These are phyloP conservation scores for Chesias legatella DNA, from an alignment of 2,888 invertebrate genomes.

Conservation along the genomic window DNA sequence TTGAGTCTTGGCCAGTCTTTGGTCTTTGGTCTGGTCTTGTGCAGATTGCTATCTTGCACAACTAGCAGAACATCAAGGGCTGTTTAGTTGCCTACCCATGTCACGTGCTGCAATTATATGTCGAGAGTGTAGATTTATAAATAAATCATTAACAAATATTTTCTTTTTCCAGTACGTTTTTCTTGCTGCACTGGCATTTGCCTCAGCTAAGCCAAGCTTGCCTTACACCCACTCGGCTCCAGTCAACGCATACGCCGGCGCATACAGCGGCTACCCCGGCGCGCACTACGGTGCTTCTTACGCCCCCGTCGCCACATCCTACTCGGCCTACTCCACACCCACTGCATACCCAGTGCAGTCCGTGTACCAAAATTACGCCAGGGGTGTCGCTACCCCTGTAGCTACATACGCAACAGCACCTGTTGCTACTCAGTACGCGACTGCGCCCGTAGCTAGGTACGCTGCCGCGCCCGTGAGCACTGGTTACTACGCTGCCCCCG, in stretches of 20 bases:
- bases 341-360: conserved; percentile 5
- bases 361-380: not conserved
- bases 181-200: conserved; percentile 46
- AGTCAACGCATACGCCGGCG: not conserved
- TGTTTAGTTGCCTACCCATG: no score
- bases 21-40: no score
- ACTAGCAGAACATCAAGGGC: no score
- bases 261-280: conserved; percentile 3
- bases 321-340: conserved; percentile 7
- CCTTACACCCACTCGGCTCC: conserved; percentile 1
- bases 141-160: not conserved
- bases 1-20: no score
- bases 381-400: not conserved
- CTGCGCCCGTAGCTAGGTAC: conserved; percentile 1
- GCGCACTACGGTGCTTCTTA: not conserved
- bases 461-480: conserved; percentile 3
- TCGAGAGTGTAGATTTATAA: not conserved
- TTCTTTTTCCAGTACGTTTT: conserved; percentile 35
- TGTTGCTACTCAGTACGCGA: not conserved
- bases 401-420: not conserved
- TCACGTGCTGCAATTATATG: no score
- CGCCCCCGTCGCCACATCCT: conserved; percentile 7
- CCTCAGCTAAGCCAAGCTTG: conserved; percentile 49
- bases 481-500: conserved; percentile 3
- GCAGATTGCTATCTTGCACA: no score